Base-by-base conservation (phyloP, 2,888 invertebrate species). In the Saturnia japonica region DNA sequence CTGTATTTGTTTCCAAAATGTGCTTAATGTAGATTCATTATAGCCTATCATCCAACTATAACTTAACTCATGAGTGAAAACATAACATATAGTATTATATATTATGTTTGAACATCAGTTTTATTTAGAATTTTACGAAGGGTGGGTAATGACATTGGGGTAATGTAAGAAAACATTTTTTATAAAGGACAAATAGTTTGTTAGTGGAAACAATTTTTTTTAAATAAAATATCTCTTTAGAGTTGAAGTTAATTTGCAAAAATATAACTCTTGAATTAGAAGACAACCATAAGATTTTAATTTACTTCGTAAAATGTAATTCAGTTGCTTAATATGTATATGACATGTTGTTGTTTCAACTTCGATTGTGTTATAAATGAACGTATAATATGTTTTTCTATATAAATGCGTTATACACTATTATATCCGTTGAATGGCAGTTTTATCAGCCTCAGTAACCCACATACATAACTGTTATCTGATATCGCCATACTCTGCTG, bases 381-480 rank as follows among this genome's bases (percentile, higher is more conserved):
- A 60, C 28, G 25, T 19, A 60, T 14, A 54, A 12, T 62, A 34
- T 64, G n/a, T 11, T n/a, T 64, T 40, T n/a, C 40, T 34, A 64
- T 64, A n/a, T 64, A 64, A 64, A 40, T 19, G 19, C n/a, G 40
- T n/a, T 11, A 19, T 40, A 64, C 64, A 40, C 28, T 60, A 57
- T 69, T 67, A 60, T 69, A 69, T 72, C 68, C 60, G 69, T 60
- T 14, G 71, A 40, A 40, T 34, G 47, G 69, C 43, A 14, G 47
- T 72, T 72, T 72, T 72, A 72, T 72, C 72, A 51, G 47, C 43
- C 57, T 67, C 68, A 67, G 42, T 72, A 68, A 72, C 72, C 72
- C 60, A 72, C 51, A 68, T 69, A 71, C 51, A 68, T 69, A 71
- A 12, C 66, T 69, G 72, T 78, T 83, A 82, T 82, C 82, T 75